Evolutionary conservation across 2,888 invertebrate species (phyloP), one percentile per base, ranked within the genome.

Genomic region (Clostera curtula): DNA sequence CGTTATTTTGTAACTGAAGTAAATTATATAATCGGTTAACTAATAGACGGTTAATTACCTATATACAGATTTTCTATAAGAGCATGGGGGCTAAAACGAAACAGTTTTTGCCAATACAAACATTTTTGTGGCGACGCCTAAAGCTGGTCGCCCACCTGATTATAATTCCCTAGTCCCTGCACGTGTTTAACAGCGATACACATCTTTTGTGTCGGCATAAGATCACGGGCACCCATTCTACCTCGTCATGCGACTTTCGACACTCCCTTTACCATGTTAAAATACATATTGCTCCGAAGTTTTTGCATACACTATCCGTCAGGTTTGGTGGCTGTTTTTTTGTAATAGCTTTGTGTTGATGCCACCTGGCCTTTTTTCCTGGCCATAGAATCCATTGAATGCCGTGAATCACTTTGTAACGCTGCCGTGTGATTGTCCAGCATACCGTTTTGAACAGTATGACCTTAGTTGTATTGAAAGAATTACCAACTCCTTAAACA

Each of bases 351-450:
- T 66, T 64, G 64, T 68, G 63, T 69, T 56, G 64, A 63, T 64
- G 69, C 74, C 80, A 80, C 79, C 80, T 80, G 80, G 80, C 57
- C 65, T 71, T 76, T 80, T 80, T 79, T 76, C 66, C 59, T 65
- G 62, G 43, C 50, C 57, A 57, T 63, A 56, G 58, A 56, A 57
- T 61, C 65, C 65, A 76, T 75, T 74, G 59, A 72, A 67, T 55
- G 40, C 56, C 56, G 64, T 73, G 68, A 76, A 71, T 73, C 69
- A 72, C 66, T 66, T 59, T 57, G 65, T 63, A 52, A 56, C 54
- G 51, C 55, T 51, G 45, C 51, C 55, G 48, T 53, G 55, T 56
- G 54, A 49, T 42, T 57, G 64, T 56, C 61, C 63, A 57, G 36
- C 48, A 32, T 33, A 44, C 41, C 36, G 47, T 31, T 45, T 49